phyloP scores from a whole-genome alignment of 2,888 invertebrate genomes.

The Lamproptera curius region DNA sequence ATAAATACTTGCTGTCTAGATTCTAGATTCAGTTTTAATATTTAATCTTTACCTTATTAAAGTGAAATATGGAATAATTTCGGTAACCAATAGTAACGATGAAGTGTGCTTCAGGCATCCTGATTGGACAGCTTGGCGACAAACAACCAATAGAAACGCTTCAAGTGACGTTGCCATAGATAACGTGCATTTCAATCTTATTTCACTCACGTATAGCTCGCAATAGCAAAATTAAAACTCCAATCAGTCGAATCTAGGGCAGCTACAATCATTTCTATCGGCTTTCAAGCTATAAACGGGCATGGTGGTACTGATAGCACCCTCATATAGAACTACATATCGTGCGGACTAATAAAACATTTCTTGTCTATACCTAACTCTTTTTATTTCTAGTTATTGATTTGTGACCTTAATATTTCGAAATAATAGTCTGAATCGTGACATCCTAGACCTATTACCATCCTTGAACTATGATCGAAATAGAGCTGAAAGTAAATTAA shows the following conservation, averaged over 20 bases:
- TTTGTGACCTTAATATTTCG: constrained; percentile 45
- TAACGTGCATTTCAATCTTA: too few relatives aligned
- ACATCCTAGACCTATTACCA: constrained; percentile 57
- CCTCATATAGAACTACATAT: constrained; percentile 41
- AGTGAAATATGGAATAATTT: too few relatives aligned
- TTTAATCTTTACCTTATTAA: too few relatives aligned
- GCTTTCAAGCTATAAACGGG: constrained; percentile 32
- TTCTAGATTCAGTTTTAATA: too few relatives aligned
- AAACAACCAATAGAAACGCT: too few relatives aligned
- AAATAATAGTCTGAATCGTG: constrained; percentile 52
- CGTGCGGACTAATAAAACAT: not conserved
- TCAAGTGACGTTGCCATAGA: too few relatives aligned
- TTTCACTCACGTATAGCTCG: not conserved
- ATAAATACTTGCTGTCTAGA: constrained; percentile 18
- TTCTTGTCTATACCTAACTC: too few relatives aligned
- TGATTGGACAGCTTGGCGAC: too few relatives aligned
- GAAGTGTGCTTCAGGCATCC: too few relatives aligned
- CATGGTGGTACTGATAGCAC: constrained; percentile 53
- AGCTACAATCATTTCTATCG: constrained; percentile 30
- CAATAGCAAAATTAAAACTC: not conserved
- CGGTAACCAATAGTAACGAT: too few relatives aligned
- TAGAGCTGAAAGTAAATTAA: too few relatives aligned
- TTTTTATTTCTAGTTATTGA: not conserved
- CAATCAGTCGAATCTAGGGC: constrained; percentile 27
- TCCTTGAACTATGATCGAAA: constrained; percentile 65